A percentile compares a stretch with the other conserved stretches of the same genome.
phyloP scores from a whole-genome alignment of 35 echinoderm and acorn worm genomes.

The Ophiothrix spiculata region DNA sequence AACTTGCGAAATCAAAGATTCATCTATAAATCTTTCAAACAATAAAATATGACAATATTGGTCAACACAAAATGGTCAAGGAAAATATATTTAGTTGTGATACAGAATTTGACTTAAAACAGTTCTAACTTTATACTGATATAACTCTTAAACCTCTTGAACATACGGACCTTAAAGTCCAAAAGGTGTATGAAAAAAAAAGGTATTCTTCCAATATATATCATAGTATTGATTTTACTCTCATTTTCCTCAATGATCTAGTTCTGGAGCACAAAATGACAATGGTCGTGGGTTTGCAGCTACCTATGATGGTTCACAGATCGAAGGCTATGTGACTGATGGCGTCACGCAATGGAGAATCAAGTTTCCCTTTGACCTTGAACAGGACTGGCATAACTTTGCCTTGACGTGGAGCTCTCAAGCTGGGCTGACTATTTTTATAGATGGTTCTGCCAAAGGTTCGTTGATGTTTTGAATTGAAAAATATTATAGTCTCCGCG shows the following conservation, averaged over 20 bases:
- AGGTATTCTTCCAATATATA: neutral
- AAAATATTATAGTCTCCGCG: too few species aligned
- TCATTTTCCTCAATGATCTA: neutral
- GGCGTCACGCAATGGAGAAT: constrained; percentile 38
- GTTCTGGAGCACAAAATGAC: constrained; percentile 67
- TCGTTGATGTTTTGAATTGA: neutral
- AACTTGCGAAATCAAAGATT: too few species aligned
- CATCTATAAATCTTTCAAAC: too few species aligned
- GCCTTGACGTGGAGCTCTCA: constrained; percentile 67
- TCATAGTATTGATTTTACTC: neutral
- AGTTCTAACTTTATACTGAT: too few species aligned
- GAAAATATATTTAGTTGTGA: too few species aligned
- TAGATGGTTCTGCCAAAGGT: constrained; percentile 65
- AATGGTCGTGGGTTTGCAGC: constrained; percentile 49
- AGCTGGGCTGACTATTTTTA: constrained; percentile 48
- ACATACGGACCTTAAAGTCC: too few species aligned
- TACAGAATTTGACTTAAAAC: too few species aligned
- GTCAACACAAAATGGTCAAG: too few species aligned
- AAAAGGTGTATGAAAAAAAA: too few species aligned
- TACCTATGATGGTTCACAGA: constrained; percentile 29
- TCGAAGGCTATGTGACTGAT: constrained; percentile 27
- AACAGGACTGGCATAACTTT: constrained; percentile 69
- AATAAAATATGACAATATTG: too few species aligned
- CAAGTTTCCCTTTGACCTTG: constrained; percentile 14
- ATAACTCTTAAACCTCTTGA: too few species aligned